Evolutionary conservation across 2,888 invertebrate genomes (phyloP), one percentile per base, ranked within the genome.

Genomic region (Epinotia nisella): DNA sequence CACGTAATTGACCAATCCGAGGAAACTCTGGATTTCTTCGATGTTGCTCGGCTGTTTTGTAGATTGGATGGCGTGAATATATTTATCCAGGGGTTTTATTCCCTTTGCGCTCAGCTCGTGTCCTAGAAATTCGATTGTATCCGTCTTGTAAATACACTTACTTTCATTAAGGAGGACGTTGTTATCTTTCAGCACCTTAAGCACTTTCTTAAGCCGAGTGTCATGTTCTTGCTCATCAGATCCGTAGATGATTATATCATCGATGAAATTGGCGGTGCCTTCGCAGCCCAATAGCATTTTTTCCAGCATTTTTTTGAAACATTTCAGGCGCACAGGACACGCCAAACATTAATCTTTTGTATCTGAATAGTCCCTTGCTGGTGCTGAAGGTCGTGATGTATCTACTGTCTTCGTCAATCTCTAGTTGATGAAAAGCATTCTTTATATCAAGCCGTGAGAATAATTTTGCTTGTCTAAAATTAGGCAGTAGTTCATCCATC

Each of bases 291-390:
- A 51, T 3, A 89, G 59, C 5, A 86, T 78, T 73, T 78, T 74
- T 71, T 82, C 81, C 59, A 89, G 76, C 15, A 79, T 78, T 74
- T 86, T n/a, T 80, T n/a, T 61, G 61, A 4, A 61, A 61, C 10
- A 61, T 41, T 11, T 61, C 61, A 2, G 61, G 61, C 4, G 62
- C 62, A 24, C 62, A 62, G 0, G 24, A 45, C 0, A 64, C 11
- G 2, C 64, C 64, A 51, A 64, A 64, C 41, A 51, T 41, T 29
- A 64, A 24, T 51, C 64, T 51, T 35, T 64, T 64, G n/a, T 64
- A 64, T 2, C 64, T 9, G 4, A 51, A 51, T n/a, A 64, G 17
- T n/a, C 64, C 64, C 29, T 51, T 64, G 13, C 51, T 53, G 24
- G 64, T 64, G 17, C 64, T 64, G 11, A 64, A 64, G 2, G 64